A percentile compares a stretch with the other conserved stretches of the same genome.
Evolutionary conservation across 1,140 invertebrate species (phyloP).

Genomic region (Palaemon carinicauda): DNA sequence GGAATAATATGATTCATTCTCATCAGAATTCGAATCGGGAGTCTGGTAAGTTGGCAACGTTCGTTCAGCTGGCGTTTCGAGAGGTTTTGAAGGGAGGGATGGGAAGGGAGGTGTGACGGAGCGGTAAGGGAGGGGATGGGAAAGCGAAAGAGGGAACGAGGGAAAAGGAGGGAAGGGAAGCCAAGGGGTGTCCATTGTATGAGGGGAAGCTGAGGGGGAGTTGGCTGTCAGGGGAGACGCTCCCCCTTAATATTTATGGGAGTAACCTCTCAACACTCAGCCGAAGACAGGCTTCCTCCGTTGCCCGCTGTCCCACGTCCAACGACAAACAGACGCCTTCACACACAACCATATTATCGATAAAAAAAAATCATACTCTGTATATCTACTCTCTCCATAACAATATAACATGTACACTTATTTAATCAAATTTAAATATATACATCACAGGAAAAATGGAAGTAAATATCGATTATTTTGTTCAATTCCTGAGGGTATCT

Average conservation of each 20-base stretch:
- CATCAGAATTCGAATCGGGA: too few relatives aligned
- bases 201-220: conserved; percentile 55
- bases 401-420: too few relatives aligned
- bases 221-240: conserved; percentile 52
- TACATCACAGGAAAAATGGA: too few relatives aligned
- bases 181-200: conserved; percentile 42
- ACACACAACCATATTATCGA: too few relatives aligned
- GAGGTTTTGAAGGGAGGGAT: neutral
- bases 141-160: neutral
- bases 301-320: conserved; percentile 66
- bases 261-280: conserved; percentile 58
- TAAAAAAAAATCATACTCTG: too few relatives aligned
- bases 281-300: conserved; percentile 61
- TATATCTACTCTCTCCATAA: too few relatives aligned
- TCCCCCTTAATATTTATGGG: conserved; percentile 60
- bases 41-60: too few relatives aligned
- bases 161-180: neutral
- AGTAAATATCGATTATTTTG: too few relatives aligned
- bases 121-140: neutral
- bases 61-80: too few relatives aligned
- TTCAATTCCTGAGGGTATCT: conserved; percentile 61
- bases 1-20: too few relatives aligned
- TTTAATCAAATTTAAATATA: too few relatives aligned
- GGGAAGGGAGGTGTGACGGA: neutral
- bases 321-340: neutral